These are phyloP conservation scores for Lithodes maja DNA, from an alignment of 2,888 invertebrate species.

Conservation along the genomic window DNA sequence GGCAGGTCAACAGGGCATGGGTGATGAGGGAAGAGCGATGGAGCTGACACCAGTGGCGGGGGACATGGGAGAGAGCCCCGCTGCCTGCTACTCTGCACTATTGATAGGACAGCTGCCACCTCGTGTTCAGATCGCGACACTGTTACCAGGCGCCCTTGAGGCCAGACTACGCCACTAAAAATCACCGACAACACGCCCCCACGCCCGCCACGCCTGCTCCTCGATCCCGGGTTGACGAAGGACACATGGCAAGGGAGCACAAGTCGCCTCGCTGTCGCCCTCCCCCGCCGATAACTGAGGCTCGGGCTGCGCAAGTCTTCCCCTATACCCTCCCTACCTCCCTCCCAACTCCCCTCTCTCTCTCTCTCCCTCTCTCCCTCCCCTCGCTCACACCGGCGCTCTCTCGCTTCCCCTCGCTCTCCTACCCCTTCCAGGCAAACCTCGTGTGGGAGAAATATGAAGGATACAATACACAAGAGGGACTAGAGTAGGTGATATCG, in stretches of 20 bases:
- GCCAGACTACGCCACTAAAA: constrained; percentile 10
- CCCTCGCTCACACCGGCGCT: not conserved
- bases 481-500: not conserved
- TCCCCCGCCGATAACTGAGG: constrained; percentile 29
- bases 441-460: not conserved
- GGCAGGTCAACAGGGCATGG: constrained; percentile 18
- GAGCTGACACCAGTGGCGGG: not conserved
- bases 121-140: constrained; percentile 29
- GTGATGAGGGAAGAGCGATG: not conserved
- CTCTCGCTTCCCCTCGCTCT: constrained; percentile 7
- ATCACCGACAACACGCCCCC: constrained; percentile 41
- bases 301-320: constrained; percentile 39
- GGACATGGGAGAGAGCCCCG: constrained; percentile 13
- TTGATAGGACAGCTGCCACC: constrained; percentile 1
- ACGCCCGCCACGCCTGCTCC: constrained; percentile 29
- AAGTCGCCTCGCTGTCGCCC: constrained; percentile 35
- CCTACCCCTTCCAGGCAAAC: not conserved
- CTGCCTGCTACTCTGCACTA: constrained; percentile 28
- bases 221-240: constrained; percentile 9
- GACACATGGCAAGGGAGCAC: constrained; percentile 42
- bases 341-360: not conserved
- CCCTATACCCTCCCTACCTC: not conserved
- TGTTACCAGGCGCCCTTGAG: constrained; percentile 19
- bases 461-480: not conserved
- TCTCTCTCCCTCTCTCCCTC: not conserved